Evolutionary conservation across 1,140 invertebrate genomes (phyloP), one percentile per base, ranked within the genome.

Genomic region (Calephelis nemesis): DNA sequence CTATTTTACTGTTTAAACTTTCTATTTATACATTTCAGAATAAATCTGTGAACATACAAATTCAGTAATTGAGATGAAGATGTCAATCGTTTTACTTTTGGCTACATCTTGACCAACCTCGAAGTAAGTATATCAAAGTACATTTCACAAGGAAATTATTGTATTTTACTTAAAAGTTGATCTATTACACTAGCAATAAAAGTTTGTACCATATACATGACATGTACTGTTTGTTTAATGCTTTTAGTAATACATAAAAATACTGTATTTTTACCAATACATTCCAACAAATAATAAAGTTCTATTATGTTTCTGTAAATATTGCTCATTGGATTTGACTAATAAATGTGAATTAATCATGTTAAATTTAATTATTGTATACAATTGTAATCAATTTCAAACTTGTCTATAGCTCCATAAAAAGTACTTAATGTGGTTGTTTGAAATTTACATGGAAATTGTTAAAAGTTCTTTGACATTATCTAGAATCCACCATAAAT

Each of bases 31-130:
- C 45, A 65, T 87, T 90, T 78, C 84, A 88, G 86, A 76, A 67
- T 65, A 75, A 60, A 66, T 72, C 74, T 58, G 81, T 80, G 77
- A 77, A 75, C 73, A 71, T 19, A 72, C 62, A 68, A 67, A 72
- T 65, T 62, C 67, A 65, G 63, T 78, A 74, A 70, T 72, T 87
- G 86, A 85, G 85, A 91, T 91, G 88, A 87, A 79, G 87, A 77
- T 76, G 72, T 75, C 75, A 73, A 75, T 76, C 73, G 76, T 77
- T 76, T 78, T 84, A 47, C 81, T 82, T 76, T 78, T 88, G 77
- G 83, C 83, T 87, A 84, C 81, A 85, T 88, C 88, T 90, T 91
- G 88, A 91, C 86, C 85, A 90, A 88, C 85, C 86, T 88, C 87
- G 84, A 90, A 91, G 88, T 91, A 71, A 91, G 88, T 91, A 83